Percentiles rank a stretch among this genome's conserved stretches.
Conservation (phyloP, 92 coral and sea anemone species). For the Parazoanthus atlanticus region DNA sequence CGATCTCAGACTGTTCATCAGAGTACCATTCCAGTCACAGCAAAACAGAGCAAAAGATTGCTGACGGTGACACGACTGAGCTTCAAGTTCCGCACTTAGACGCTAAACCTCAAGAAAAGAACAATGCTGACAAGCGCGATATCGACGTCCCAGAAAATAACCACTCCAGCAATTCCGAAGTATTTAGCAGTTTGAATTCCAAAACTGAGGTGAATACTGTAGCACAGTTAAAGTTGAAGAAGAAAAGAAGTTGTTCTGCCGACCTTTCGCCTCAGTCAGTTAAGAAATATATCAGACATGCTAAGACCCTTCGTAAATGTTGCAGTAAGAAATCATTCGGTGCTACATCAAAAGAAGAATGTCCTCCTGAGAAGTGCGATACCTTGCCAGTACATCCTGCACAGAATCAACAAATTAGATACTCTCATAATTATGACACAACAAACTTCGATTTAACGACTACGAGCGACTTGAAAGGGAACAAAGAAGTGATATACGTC, state of each 20-base stretch:
- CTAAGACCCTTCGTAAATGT: background rate
- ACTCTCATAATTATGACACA: background rate
- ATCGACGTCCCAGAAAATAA: background rate
- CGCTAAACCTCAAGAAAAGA: background rate
- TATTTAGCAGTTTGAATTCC: background rate
- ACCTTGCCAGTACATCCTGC: background rate
- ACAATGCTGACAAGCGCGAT: background rate
- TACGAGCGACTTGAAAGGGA: background rate
- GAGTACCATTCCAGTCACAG: background rate
- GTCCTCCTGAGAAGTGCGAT: background rate
- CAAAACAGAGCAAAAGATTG: background rate
- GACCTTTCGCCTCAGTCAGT: background rate
- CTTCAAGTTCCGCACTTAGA: background rate
- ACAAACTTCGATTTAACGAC: background rate
- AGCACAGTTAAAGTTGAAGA: background rate
- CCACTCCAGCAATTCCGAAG: background rate
- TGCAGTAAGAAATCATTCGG: background rate
- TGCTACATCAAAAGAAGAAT: background rate
- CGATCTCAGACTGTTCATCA: background rate
- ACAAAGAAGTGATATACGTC: too few relatives aligned
- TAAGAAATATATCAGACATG: background rate
- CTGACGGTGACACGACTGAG: background rate
- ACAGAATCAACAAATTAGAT: background rate
- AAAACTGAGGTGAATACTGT: background rate
- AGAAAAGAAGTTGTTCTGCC: slow-evolving; percentile 13